Evolutionary conservation across 2,797 vertebrate species (phyloP).

Genomic region (Cyprinodon diabolis): DNA sequence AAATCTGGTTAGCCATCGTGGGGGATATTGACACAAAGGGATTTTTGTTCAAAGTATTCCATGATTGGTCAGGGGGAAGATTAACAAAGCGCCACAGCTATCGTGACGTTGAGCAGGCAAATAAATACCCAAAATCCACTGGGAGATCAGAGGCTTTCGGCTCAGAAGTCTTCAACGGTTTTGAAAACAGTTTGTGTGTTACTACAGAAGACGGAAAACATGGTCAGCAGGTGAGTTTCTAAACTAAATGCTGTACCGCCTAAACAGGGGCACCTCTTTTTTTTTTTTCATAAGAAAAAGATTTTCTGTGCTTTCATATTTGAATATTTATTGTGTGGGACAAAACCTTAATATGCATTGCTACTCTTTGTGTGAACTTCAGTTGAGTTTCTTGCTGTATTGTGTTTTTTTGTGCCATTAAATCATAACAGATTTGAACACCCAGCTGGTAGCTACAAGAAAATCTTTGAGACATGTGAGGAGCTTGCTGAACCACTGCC

Average conservation of each 20-base stretch:
- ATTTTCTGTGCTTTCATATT: not conserved
- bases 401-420: slow-evolving; percentile 12
- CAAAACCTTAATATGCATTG: not conserved
- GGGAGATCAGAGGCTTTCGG: slow-evolving; percentile 42
- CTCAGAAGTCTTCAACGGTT: slow-evolving; percentile 40
- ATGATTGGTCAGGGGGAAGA: slow-evolving; percentile 69
- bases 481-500: slow-evolving; percentile 91
- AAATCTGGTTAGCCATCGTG: slow-evolving; percentile 70
- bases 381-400: slow-evolving; percentile 2
- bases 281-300: not conserved
- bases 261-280: not conserved
- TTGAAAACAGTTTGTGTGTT: slow-evolving; percentile 38
- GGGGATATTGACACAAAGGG: slow-evolving; percentile 76
- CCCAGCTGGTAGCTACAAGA: slow-evolving; percentile 93
- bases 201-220: slow-evolving; percentile 59
- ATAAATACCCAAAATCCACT: slow-evolving; percentile 73
- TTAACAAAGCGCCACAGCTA: slow-evolving; percentile 39
- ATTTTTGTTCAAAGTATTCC: slow-evolving; percentile 73
- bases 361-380: not conserved
- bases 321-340: slow-evolving; percentile 10
- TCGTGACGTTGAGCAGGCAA: slow-evolving; percentile 33
- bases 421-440: slow-evolving; percentile 88
- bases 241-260: not conserved
- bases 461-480: slow-evolving; percentile 96
- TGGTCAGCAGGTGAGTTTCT: slow-evolving; percentile 83